Conservation (phyloP, 2,797 vertebrate genomes). For the Todus mexicanus region DNA sequence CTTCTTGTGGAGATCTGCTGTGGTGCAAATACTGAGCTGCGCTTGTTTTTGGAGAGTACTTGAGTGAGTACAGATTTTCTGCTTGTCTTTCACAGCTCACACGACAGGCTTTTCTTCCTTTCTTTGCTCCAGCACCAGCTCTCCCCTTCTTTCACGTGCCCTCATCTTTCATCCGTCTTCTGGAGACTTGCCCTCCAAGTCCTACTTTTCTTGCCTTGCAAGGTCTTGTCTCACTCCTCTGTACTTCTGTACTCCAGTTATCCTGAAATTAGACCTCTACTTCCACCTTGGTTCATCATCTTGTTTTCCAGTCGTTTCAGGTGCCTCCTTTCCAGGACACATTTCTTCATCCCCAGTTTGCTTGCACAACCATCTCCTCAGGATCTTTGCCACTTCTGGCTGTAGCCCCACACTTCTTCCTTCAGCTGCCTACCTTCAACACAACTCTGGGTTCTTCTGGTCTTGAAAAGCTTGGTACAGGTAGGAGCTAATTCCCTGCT, state of each 20-base stretch:
- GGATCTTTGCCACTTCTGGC: not conserved
- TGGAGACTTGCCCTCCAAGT: not conserved
- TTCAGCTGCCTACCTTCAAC: not conserved
- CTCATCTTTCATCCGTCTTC: not conserved
- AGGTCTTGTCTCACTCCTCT: not conserved
- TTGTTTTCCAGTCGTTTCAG: not conserved
- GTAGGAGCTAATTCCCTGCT: not conserved
- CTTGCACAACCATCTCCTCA: not conserved
- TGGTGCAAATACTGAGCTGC: not conserved
- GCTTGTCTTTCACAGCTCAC: not conserved
- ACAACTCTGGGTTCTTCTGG: not conserved
- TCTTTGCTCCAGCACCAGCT: not conserved
- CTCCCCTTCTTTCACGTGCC: not conserved
- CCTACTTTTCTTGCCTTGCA: not conserved
- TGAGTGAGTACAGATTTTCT: not conserved
- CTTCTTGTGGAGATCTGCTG: accelerated
- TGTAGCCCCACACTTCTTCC: not conserved
- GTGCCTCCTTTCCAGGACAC: not conserved
- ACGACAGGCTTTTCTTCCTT: accelerated
- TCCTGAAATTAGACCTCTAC: not conserved
- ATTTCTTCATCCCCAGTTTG: not conserved
- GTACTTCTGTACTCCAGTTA: not conserved
- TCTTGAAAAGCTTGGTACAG: not conserved
- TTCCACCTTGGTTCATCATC: not conserved
- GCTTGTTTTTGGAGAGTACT: not conserved